Evolutionary conservation across 2,888 invertebrate species (phyloP).

Genomic region (Scaptomyza flava): DNA sequence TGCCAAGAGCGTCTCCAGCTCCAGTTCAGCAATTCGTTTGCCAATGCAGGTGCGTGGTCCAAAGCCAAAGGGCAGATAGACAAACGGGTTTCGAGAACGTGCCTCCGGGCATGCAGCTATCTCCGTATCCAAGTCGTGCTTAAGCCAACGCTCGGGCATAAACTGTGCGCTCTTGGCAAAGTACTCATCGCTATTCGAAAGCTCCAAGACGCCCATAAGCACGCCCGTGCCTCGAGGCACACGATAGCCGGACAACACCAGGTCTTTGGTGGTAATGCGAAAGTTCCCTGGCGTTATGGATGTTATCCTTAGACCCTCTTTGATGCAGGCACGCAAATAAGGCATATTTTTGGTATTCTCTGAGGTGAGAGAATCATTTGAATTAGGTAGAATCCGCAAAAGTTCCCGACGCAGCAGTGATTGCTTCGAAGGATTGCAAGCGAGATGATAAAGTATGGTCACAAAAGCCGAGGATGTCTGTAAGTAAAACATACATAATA

Average conservation of each 20-base stretch:
- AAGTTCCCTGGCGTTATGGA: constrained; percentile 87
- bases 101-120: constrained; percentile 61
- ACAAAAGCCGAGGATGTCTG: constrained; percentile 79
- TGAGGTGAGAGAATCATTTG: constrained; percentile 83
- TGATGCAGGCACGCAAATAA: constrained; percentile 90
- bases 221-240: constrained; percentile 89
- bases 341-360: constrained; percentile 85
- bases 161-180: constrained; percentile 88
- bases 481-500: constrained; percentile 53
- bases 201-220: constrained; percentile 89
- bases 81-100: constrained; percentile 74
- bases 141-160: constrained; percentile 91
- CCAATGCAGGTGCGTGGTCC: constrained; percentile 90
- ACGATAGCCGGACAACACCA: constrained; percentile 87
- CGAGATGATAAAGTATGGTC: constrained; percentile 84
- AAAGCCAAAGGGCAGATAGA: constrained; percentile 88
- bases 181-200: constrained; percentile 86
- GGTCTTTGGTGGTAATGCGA: constrained; percentile 86
- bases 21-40: constrained; percentile 90
- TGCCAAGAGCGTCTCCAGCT: constrained; percentile 86
- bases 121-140: constrained; percentile 50
- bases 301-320: constrained; percentile 88
- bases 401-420: constrained; percentile 87
- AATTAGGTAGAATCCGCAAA: constrained; percentile 82
- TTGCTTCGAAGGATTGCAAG: constrained; percentile 88